Evolutionary conservation across 1,140 invertebrate species (phyloP).

Genomic region (Drosophila santomea): DNA sequence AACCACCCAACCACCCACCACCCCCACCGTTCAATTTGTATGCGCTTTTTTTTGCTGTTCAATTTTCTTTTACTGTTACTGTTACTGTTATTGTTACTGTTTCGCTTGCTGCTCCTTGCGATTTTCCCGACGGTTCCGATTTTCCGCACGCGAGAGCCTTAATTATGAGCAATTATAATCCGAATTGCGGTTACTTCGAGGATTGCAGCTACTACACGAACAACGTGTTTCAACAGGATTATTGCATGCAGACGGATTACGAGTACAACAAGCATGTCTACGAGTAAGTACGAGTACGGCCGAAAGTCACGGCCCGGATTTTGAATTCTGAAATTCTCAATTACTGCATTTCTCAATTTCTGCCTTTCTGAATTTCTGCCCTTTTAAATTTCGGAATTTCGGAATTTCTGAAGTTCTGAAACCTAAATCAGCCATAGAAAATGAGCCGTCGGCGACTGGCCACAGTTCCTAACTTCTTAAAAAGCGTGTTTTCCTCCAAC

Average conservation of each 20-base stretch:
- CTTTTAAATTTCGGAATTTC: too few species aligned
- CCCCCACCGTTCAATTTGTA: not conserved
- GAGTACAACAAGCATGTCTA: slow-evolving; percentile 83
- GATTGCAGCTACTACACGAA: slow-evolving; percentile 79
- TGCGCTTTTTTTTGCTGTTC: slow-evolving; percentile 27
- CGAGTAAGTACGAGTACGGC: slow-evolving; percentile 81
- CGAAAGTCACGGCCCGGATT: slow-evolving; percentile 22
- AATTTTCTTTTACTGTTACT: not conserved
- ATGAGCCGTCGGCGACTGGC: slow-evolving; percentile 17
- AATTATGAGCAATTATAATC: slow-evolving; percentile 84
- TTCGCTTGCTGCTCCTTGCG: slow-evolving; percentile 5
- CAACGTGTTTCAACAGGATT: slow-evolving; percentile 83
- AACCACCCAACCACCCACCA: not conserved
- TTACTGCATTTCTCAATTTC: too few species aligned
- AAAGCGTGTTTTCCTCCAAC: too few species aligned
- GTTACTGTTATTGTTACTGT: slow-evolving; percentile 1
- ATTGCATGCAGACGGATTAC: slow-evolving; percentile 83
- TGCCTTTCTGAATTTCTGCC: too few species aligned
- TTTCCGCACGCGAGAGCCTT: slow-evolving; percentile 52
- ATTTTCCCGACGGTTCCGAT: slow-evolving; percentile 17
- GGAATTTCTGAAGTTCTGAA: not conserved
- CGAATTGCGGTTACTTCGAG: slow-evolving; percentile 84
- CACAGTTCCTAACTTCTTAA: slow-evolving; percentile 24
- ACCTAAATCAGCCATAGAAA: not conserved
- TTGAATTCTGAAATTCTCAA: not conserved